Base-by-base conservation (phyloP, 2,888 invertebrate species). In the Dioctria rufipes region DNA sequence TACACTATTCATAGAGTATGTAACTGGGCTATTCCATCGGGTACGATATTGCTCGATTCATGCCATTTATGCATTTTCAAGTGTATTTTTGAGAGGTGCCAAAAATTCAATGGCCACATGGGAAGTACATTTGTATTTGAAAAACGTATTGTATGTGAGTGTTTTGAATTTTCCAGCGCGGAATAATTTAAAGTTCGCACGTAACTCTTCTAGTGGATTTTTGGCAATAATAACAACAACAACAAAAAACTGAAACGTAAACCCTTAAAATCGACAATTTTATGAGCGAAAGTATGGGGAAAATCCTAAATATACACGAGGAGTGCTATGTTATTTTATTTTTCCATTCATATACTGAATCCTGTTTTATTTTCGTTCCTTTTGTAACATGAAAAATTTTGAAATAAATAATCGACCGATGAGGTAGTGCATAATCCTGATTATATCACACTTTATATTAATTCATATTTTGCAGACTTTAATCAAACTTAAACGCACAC, bases 61-160 rank as follows among this genome's bases (percentile, higher is more conserved):
- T 63, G 77, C 63, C 63, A 63, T 77, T 77, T 77, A 77, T 77
- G 77, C 77, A 77, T 77, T 63, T 39, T 77, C 46, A 49, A 77
- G 77, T 77, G 63, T 77, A 63, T 77, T 77, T 77, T 77, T 77
- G 61, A 77, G 77, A 77, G 77, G 77, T 77, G 77, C 77, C 77
- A 77, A 58, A 42, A 63, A 58, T 61, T 63, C 77, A 77, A 77
- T 63, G 39, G 77, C 8, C 77, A 61, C 77, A 37, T 46, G 77
- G 77, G 77, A 77, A 77, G 49, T 61, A 63, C 46, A 77, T 77
- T 77, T 77, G 63, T 77, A 73, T 54, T 73, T 73, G 60, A 73
- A 73, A 73, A 73, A 60, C 60, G 73, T 73, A 73, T 73, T 73
- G 73, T 73, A 58, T 25, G 25, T 25, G 73, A 58, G 43, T 73